These are phyloP conservation scores for Megamerina dolium DNA, from an alignment of 2,888 invertebrate genomes.

Conservation along the genomic window DNA sequence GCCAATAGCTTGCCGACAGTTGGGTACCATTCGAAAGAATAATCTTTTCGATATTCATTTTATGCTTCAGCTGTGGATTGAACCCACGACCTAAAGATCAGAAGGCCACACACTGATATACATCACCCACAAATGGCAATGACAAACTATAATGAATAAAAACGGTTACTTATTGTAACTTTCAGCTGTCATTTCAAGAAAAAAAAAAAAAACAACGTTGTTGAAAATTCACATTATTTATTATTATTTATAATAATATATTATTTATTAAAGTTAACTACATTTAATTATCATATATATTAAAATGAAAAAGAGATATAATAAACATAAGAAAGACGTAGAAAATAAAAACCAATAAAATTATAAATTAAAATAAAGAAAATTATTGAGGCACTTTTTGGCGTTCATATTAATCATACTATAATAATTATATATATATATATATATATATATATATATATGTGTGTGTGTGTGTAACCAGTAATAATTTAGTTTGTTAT, in stretches of 20 bases:
- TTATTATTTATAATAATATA: slow-evolving; percentile 9
- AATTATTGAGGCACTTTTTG: slow-evolving; percentile 46
- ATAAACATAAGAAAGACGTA: slow-evolving; percentile 6
- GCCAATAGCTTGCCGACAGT: no score
- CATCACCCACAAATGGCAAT: no score
- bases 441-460: slow-evolving; percentile 3
- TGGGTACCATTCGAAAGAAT: no score
- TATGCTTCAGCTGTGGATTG: no score
- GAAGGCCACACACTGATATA: no score
- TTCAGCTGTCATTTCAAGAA: neutral
- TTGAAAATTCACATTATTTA: neutral
- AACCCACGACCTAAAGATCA: no score
- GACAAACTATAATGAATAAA: no score
- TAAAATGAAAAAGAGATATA: slow-evolving; percentile 3
- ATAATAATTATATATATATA: no score
- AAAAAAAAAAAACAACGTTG: neutral
- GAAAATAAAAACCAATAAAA: slow-evolving; percentile 21
- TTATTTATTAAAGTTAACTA: slow-evolving; percentile 17
- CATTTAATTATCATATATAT: slow-evolving; percentile 8
- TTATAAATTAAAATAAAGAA: slow-evolving; percentile 21
- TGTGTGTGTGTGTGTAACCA: no score
- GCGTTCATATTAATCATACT: slow-evolving; percentile 33
- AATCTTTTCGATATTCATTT: no score
- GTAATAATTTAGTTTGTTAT: no score
- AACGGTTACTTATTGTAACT: no score